A percentile compares a stretch with the other conserved stretches of the same genome.
phyloP scores from a whole-genome alignment of 2,113 vertebrate genomes.

The Etheostoma spectabile region DNA sequence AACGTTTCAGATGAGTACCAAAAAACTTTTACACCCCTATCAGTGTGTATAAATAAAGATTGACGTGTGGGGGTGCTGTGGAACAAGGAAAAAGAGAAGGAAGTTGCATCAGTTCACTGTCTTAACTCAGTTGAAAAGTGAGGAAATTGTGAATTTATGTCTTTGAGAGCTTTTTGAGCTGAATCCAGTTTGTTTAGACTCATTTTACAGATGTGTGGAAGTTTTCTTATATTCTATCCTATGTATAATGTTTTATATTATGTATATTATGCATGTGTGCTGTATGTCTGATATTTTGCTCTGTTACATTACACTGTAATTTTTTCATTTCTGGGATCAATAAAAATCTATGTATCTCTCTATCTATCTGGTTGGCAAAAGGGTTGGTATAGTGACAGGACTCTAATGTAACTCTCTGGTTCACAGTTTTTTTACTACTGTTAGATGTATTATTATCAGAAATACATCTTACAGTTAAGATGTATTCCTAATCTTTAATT shows the following conservation, averaged over 20 bases:
- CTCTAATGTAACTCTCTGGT: not conserved
- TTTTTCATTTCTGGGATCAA: no score
- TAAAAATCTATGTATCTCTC: no score
- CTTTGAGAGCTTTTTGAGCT: not conserved
- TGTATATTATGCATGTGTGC: no score
- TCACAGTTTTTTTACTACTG: not conserved
- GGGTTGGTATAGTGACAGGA: not conserved
- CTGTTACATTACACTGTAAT: no score
- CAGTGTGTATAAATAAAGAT: constrained; percentile 17
- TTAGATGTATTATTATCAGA: no score
- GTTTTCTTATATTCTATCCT: not conserved
- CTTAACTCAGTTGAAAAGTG: not conserved
- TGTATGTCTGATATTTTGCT: no score
- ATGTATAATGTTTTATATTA: no score
- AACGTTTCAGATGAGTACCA: not conserved
- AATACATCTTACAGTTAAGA: no score
- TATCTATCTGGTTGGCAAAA: not conserved
- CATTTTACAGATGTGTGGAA: not conserved
- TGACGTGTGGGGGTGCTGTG: constrained; percentile 37
- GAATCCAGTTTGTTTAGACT: not conserved
- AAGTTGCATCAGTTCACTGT: not conserved
- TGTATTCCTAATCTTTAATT: not conserved
- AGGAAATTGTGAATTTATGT: not conserved
- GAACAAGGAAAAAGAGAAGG: constrained; percentile 16
- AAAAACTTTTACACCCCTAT: not conserved